Evolutionary conservation across 1,140 invertebrate species (phyloP), one percentile per base, ranked within the genome.

Genomic region (Pseudomyrmex flavicornis): DNA sequence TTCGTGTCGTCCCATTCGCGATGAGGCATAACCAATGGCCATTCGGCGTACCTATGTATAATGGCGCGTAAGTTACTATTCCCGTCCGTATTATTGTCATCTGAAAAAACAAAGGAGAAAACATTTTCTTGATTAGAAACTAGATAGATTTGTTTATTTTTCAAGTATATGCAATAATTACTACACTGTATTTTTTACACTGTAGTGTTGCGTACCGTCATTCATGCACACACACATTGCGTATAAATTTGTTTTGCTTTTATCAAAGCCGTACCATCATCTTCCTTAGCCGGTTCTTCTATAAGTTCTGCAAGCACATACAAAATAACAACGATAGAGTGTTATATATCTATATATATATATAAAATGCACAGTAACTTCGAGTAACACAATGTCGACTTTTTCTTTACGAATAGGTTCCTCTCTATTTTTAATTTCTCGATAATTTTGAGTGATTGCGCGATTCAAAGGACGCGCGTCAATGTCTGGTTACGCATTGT

Each of bases 161-260:
- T 20, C 5, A 7, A 48, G 20, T 68, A 22, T 52, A 2, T 9
- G 22, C 0, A 15, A 35, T 13, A 35, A 56, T 35, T n/a, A 2
- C 13, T 72, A 0, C 20, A 3, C 15, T 17, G 0, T 44, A 3
- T 20, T 17, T 22, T 35, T 35, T 5, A 35, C 5, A 35, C 5
- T 9, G 7, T 0, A 26, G 0, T 8, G 0, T 2, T 58, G 20
- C 26, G 1, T 73, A 73, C 70, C n/a, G 12, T 0, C 8, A 20
- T 73, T 17, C 22, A 73, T 73, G 12, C 26, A n/a, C n/a, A n/a
- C n/a, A n/a, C n/a, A n/a, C n/a, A 73, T 26, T 44, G 56, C 0
- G 7, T 10, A 3, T 73, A 44, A 15, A 58, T 1, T 8, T 58
- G 35, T 1, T 17, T 73, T 13, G 54, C 17, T 15, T 73, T 72